These are phyloP conservation scores for Caenorhabditis imperialis DNA, from an alignment of 2,888 invertebrate genomes.

Conservation along the genomic window DNA sequence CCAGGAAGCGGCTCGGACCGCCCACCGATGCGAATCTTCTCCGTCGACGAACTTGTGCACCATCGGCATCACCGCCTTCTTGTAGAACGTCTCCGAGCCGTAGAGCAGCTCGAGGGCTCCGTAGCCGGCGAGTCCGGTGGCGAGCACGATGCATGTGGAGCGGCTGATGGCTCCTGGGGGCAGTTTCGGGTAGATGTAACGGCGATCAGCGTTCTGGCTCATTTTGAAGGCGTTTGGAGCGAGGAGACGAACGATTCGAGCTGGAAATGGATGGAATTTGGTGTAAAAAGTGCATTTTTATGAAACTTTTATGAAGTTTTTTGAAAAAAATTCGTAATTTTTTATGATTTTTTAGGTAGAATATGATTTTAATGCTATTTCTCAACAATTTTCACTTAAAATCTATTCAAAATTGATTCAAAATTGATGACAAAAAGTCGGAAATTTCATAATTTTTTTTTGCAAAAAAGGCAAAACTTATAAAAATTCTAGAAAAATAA, in stretches of 20 bases:
- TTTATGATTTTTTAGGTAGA: too few relatives aligned
- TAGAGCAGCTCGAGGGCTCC: conserved; percentile 60
- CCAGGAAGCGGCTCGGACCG: conserved; percentile 68
- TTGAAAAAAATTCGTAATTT: too few relatives aligned
- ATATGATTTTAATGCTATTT: too few relatives aligned
- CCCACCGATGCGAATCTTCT: conserved; percentile 72
- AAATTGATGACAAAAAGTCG: too few relatives aligned
- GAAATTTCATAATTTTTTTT: too few relatives aligned
- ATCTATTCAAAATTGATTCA: too few relatives aligned
- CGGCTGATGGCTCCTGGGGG: conserved; percentile 64
- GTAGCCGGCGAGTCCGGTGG: conserved; percentile 58
- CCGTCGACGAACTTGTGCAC: conserved; percentile 72
- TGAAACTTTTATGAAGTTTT: too few relatives aligned
- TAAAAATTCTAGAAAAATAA: too few relatives aligned
- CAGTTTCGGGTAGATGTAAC: conserved; percentile 62
- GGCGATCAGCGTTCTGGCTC: conserved; percentile 34
- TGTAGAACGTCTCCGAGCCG: conserved; percentile 73
- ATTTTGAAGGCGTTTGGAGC: conserved; percentile 25
- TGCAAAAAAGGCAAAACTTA: too few relatives aligned
- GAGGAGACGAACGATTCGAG: conserved; percentile 28
- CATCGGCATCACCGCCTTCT: conserved; percentile 72
- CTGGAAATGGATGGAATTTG: conserved; percentile 9
- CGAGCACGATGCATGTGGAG: conserved; percentile 56
- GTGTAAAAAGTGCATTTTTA: neutral
- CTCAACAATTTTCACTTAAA: too few relatives aligned